Percentiles rank a stretch among this genome's conserved stretches.
Conservation (phyloP, 2,113 vertebrate species). For the Eudorcas thomsonii region DNA sequence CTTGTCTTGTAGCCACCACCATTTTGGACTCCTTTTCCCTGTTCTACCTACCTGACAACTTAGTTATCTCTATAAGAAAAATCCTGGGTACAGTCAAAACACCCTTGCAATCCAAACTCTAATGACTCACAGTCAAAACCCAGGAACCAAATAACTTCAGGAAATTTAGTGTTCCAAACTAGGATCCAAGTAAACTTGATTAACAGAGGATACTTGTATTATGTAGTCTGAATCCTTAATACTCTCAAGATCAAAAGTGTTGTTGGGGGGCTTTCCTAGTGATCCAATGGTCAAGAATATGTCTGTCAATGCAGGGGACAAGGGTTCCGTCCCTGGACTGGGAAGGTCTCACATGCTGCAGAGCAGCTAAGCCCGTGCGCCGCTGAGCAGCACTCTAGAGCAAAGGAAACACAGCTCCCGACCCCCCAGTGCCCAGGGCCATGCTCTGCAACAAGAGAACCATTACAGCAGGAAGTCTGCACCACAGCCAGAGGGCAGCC, state of each 20-base stretch:
- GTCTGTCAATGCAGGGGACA: neutral
- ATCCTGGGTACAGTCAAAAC: neutral
- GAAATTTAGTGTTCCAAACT: neutral
- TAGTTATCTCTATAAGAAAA: neutral
- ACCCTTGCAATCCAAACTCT: neutral
- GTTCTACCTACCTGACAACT: too few species aligned
- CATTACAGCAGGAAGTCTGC: neutral
- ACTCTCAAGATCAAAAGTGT: neutral
- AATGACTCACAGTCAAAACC: neutral
- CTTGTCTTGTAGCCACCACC: too few species aligned
- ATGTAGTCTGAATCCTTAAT: neutral
- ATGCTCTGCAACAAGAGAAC: neutral
- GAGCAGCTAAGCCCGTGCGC: neutral
- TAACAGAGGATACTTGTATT: neutral
- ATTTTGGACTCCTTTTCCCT: too few species aligned
- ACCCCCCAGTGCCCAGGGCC: neutral
- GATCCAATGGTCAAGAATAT: neutral
- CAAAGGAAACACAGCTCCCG: neutral
- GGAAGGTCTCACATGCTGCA: neutral
- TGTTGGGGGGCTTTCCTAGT: neutral
- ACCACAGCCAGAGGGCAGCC: neutral
- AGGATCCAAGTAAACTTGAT: neutral
- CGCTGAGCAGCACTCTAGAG: neutral
- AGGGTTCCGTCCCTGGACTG: neutral
- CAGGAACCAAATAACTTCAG: neutral